These are phyloP conservation scores for Lysandra coridon DNA, from an alignment of 2,888 invertebrate species.

Conservation along the genomic window DNA sequence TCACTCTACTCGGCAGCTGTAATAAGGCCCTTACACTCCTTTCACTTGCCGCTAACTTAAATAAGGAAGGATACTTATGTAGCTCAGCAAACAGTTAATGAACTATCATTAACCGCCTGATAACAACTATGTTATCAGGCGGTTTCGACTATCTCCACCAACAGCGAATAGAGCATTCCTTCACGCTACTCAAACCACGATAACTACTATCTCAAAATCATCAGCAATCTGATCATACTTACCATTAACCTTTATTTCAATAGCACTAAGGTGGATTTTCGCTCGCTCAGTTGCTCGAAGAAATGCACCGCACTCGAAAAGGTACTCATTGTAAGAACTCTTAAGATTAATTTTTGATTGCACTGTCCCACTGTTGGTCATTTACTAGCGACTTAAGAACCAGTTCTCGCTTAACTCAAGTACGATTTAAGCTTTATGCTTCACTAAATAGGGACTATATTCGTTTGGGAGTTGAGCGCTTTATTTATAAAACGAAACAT, in stretches of 20 bases:
- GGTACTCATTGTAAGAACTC: neutral
- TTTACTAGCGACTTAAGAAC: slow-evolving; percentile 25
- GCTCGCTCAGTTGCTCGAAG: neutral
- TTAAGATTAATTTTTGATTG: slow-evolving; percentile 26
- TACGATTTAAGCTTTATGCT: neutral
- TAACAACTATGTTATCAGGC: neutral
- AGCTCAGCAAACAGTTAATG: neutral
- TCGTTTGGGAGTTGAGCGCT: neutral
- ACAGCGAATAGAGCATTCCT: slow-evolving; percentile 20
- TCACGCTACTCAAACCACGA: slow-evolving; percentile 15
- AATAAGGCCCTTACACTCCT: too few species aligned
- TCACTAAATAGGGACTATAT: neutral
- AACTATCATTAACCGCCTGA: too few species aligned
- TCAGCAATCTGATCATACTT: slow-evolving; percentile 7
- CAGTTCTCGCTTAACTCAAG: slow-evolving; percentile 11
- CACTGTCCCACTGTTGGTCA: slow-evolving; percentile 21
- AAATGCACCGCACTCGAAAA: neutral
- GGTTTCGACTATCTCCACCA: slow-evolving; percentile 15
- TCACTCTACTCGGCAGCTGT: too few species aligned
- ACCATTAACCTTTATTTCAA: neutral
- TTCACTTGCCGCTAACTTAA: neutral
- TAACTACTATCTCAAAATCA: slow-evolving; percentile 28
- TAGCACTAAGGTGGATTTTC: neutral
- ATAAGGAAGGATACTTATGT: neutral
- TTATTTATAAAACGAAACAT: slow-evolving; percentile 35